Base-by-base conservation (phyloP, 2,797 vertebrate genomes). In the Chloroceryle inda region DNA sequence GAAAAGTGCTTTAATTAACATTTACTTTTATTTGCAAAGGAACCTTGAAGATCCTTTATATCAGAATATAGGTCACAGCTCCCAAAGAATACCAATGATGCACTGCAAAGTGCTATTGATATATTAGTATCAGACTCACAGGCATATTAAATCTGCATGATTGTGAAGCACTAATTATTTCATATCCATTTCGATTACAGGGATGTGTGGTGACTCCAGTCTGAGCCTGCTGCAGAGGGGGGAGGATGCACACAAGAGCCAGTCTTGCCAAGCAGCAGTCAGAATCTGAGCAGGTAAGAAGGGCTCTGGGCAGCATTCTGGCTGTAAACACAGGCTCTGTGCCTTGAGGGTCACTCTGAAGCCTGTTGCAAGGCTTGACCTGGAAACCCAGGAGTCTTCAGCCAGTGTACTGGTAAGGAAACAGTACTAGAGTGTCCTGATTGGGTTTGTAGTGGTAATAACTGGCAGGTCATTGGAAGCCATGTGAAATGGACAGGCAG, bases 1-100 rank as follows among this genome's bases (percentile, higher is more conserved):
- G 88, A 67, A 95, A 89, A 94, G 71, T 74, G 77, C 68, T 94
- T 92, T 92, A 90, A 90, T 95, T 95, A 94, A 87, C 88, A 94
- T 92, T 93, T 92, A 92, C 59, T 86, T 88, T 64, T 94, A 91
- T 95, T 96, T 95, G 90, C 74, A 79, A 79, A 90, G 80, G 80
- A 92, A 37, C 40, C 19, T 10, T 61, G 77, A 90, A 76, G 77
- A 93, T 87, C 80, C 63, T 92, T 90, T 87, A 33, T 66, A 79
- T 82, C n/a, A 8, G 13, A 93, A 88, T 88, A 90, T 64, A 93
- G 93, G 89, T 95, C 80, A 2, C 0, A 0, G 74, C 59, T 91
- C 72, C 72, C 56, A 71, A 64, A 80, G 94, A 93, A 80, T 73
- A 92, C 71, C 88, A 68, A 38, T 6, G 10, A 80, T 52, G 23